These are phyloP conservation scores for Drosophila aff. DNA, from an alignment of 1,140 invertebrate species.

Conservation along the genomic window DNA sequence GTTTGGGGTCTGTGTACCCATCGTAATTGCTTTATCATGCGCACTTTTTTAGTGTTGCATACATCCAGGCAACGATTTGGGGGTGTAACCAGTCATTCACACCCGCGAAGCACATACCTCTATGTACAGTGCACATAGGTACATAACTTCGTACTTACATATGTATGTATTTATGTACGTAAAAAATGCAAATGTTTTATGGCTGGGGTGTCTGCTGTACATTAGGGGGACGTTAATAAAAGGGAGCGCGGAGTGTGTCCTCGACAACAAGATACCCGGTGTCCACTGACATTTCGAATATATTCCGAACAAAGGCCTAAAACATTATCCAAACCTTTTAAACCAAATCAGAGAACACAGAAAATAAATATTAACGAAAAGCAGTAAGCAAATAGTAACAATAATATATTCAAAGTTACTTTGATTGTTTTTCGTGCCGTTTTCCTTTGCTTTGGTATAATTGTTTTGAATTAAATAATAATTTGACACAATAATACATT, in stretches of 20 bases:
- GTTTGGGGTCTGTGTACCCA: slow-evolving; percentile 25
- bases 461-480: neutral
- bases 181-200: slow-evolving; percentile 78
- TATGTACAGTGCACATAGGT: slow-evolving; percentile 42
- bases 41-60: slow-evolving; percentile 82
- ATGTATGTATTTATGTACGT: slow-evolving; percentile 47
- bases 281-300: slow-evolving; percentile 15
- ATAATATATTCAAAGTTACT: neutral
- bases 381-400: neutral
- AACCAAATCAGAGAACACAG: neutral
- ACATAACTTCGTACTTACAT: slow-evolving; percentile 25
- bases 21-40: slow-evolving; percentile 58
- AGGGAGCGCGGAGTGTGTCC: slow-evolving; percentile 17
- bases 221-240: slow-evolving; percentile 31
- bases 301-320: slow-evolving; percentile 3
- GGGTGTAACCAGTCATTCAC: slow-evolving; percentile 61
- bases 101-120: slow-evolving; percentile 41
- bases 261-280: slow-evolving; percentile 49
- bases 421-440: neutral
- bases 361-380: neutral
- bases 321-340: neutral
- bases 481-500: neutral
- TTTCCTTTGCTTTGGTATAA: neutral
- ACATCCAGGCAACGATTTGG: slow-evolving; percentile 66
- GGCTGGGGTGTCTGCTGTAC: slow-evolving; percentile 44